Base-by-base conservation (phyloP, 2,888 invertebrate genomes). In the Doris montereyensis region DNA sequence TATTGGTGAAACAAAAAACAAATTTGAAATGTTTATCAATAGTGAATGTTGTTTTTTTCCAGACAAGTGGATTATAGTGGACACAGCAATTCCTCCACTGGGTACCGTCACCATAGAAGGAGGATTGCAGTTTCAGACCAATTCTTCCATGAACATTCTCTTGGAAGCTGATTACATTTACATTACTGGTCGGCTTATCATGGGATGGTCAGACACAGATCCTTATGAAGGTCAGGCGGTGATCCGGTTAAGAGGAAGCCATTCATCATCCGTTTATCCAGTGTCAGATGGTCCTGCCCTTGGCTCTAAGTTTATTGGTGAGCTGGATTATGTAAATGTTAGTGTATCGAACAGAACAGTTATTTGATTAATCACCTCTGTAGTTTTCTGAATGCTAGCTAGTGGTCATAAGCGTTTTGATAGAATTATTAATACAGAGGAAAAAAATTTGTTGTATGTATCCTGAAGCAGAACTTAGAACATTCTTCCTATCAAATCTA, bases 261-360 rank as follows among this genome's bases (percentile, higher is more conserved):
- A 81, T 32, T 65, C 70, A 8, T 82, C 83, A 0, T 82, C 83
- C 0, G 3, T 10, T 5, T 81, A 70, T 32, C 83, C 84, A 0
- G 72, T 57, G 0, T 80, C 80, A 0, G 81, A 82, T 32, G 84
- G 84, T 0, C 80, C 84, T 0, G 76, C 80, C 30, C 71, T 86
- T 3, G 87, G 87, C 17, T 81, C 84, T n/a, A 89, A 88, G 78
- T 85, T 83, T 28, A 78, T 89, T 24, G 89, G 87, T 87, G 76
- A 78, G 80, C 77, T n/a, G n/a, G n/a, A n/a, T n/a, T n/a, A n/a
- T n/a, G n/a, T n/a, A n/a, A n/a, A n/a, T n/a, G n/a, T n/a, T n/a
- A n/a, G n/a, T n/a, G n/a, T n/a, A n/a, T n/a, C n/a, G n/a, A n/a
- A n/a, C n/a, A n/a, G n/a, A n/a, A n/a, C n/a, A n/a, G n/a, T n/a